These are phyloP conservation scores for Merodon equestris DNA, from an alignment of 2,888 invertebrate genomes.

Conservation along the genomic window DNA sequence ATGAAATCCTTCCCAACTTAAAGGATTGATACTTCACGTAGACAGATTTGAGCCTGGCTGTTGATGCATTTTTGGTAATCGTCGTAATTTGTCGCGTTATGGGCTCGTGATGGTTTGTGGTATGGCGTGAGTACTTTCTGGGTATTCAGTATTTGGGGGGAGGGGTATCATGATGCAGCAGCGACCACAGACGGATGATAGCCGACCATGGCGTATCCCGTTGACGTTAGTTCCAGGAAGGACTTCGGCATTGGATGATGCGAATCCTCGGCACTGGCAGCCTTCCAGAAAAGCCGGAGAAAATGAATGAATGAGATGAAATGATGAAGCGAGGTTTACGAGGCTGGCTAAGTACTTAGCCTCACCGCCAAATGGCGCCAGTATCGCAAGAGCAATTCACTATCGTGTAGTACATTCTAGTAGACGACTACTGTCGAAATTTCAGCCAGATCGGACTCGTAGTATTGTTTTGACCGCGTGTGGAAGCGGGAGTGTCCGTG, in stretches of 20 bases:
- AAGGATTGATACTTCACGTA: constrained; percentile 83
- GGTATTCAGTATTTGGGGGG: constrained; percentile 75
- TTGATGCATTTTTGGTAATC: constrained; percentile 84
- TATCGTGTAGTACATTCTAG: no score
- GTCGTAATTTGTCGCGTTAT: constrained; percentile 85
- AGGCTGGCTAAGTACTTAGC: no score
- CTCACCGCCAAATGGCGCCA: no score
- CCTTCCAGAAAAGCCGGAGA: constrained; percentile 87
- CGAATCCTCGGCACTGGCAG: constrained; percentile 82
- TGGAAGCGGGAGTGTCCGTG: no score
- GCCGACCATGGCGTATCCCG: constrained; percentile 89
- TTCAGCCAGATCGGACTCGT: no score
- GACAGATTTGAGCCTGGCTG: constrained; percentile 85
- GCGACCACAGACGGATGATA: constrained; percentile 87
- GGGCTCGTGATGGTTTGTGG: constrained; percentile 84
- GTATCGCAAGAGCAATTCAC: no score
- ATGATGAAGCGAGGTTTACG: no score
- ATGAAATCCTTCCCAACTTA: constrained; percentile 84
- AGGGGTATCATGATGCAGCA: constrained; percentile 76
- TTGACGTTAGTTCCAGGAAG: constrained; percentile 89
- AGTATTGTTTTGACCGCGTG: no score
- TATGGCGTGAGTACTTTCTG: constrained; percentile 83
- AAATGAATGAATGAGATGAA: constrained; percentile 93
- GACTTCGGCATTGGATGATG: constrained; percentile 93
- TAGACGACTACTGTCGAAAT: no score